phyloP scores from a whole-genome alignment of 2,888 invertebrate species.

The Synergus japonicus region DNA sequence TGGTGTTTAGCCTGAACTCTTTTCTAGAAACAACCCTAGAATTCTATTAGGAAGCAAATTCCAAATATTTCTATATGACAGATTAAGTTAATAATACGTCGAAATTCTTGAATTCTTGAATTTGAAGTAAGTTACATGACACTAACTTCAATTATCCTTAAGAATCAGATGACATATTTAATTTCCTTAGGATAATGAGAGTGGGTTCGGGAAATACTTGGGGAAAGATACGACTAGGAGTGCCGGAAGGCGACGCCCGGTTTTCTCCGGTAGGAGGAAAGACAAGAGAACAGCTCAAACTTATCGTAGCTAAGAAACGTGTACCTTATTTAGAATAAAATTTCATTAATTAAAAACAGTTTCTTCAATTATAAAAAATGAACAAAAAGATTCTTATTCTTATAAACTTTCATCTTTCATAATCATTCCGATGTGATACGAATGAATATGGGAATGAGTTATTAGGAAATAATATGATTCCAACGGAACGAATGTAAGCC shows the following conservation, averaged over 20 bases:
- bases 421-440: no score
- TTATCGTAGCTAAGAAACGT: slow-evolving; percentile 64
- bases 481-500: no score
- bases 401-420: no score
- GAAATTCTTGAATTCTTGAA: not conserved
- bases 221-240: slow-evolving; percentile 69
- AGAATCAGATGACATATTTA: slow-evolving; percentile 73
- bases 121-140: not conserved
- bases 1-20: not conserved
- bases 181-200: slow-evolving; percentile 75
- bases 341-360: slow-evolving; percentile 66
- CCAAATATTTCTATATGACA: no score
- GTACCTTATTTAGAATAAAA: slow-evolving; percentile 38
- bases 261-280: slow-evolving; percentile 50
- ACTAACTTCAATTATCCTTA: slow-evolving; percentile 69
- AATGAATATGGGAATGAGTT: no score
- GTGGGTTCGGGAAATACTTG: slow-evolving; percentile 65
- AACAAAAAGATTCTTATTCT: no score
- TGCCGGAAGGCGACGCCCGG: slow-evolving; percentile 68
- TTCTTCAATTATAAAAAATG: slow-evolving; percentile 5
- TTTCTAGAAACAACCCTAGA: not conserved
- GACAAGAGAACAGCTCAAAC: slow-evolving; percentile 57
- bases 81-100: not conserved
- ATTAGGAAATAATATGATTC: no score
- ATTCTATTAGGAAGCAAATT: no score